A percentile compares a stretch with the other conserved stretches of the same genome.
phyloP scores from a whole-genome alignment of 2,113 vertebrate genomes.

The Epinephelus lanceolatus region DNA sequence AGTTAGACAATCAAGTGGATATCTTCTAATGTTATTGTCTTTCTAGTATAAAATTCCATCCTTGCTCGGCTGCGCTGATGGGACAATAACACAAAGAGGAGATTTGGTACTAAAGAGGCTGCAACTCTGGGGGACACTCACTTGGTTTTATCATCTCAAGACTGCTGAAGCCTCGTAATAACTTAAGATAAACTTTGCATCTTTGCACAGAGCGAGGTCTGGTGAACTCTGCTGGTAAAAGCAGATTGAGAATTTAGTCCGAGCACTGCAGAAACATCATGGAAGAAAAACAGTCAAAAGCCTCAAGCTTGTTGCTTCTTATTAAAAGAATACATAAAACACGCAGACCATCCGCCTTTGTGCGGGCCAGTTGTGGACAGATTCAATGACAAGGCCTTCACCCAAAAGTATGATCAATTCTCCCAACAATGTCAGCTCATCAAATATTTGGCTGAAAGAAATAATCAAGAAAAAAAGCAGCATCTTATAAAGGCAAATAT shows the following conservation, averaged over 20 bases:
- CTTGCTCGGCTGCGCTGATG: neutral
- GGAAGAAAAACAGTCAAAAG: slow-evolving; percentile 1
- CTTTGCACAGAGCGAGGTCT: neutral
- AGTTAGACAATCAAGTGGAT: neutral
- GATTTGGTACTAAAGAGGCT: neutral
- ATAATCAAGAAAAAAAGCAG: neutral
- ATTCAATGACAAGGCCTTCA: neutral
- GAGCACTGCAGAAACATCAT: neutral
- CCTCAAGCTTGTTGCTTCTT: slow-evolving; percentile 2
- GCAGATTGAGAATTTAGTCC: neutral
- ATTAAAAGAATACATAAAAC: slow-evolving; percentile 22
- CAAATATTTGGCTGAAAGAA: slow-evolving; percentile 10
- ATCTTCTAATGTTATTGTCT: neutral
- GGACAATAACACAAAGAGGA: neutral
- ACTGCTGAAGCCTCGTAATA: neutral
- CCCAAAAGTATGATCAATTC: slow-evolving; percentile 2
- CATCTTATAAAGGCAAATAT: neutral
- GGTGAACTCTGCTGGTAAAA: neutral
- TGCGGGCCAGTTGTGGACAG: neutral
- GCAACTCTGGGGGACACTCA: neutral
- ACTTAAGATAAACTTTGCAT: neutral
- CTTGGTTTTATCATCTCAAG: neutral
- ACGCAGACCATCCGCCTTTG: neutral
- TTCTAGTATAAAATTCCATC: neutral
- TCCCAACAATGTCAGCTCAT: neutral